Evolutionary conservation across 2,888 invertebrate species (phyloP).

Genomic region (Elmis aenea): DNA sequence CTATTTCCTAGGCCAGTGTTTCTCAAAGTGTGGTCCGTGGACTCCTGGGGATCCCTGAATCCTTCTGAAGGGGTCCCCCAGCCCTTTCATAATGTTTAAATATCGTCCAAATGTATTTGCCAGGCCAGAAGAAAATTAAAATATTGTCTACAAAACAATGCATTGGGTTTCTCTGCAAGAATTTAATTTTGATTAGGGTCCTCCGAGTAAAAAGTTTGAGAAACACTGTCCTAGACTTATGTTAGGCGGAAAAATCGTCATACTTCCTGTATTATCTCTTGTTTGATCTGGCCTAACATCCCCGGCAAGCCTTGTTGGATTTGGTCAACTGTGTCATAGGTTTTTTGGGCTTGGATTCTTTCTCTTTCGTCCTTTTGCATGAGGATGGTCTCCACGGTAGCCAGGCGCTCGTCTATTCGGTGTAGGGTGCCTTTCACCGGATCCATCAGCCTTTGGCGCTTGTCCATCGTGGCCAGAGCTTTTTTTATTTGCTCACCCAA

Average conservation of each 20-base stretch:
- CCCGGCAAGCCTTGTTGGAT: slow-evolving; percentile 48
- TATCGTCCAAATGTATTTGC: too few species aligned
- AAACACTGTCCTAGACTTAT: too few species aligned
- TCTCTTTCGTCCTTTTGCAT: slow-evolving; percentile 67
- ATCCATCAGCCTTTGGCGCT: slow-evolving; percentile 65
- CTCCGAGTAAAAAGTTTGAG: too few species aligned
- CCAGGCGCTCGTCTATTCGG: slow-evolving; percentile 68
- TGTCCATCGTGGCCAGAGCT: slow-evolving; percentile 64
- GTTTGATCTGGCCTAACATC: slow-evolving; percentile 47
- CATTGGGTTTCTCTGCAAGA: background rate
- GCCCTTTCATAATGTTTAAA: too few species aligned
- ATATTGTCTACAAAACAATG: background rate
- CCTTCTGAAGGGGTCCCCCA: too few species aligned
- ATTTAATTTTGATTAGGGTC: too few species aligned
- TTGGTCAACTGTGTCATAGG: slow-evolving; percentile 54
- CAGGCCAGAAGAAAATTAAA: background rate
- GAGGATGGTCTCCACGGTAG: slow-evolving; percentile 70
- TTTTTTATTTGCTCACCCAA: slow-evolving; percentile 76
- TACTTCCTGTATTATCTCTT: too few species aligned
- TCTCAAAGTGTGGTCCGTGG: too few species aligned
- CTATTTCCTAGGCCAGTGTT: too few species aligned
- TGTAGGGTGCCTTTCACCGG: slow-evolving; percentile 64
- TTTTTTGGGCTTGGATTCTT: slow-evolving; percentile 58
- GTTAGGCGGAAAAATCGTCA: too few species aligned
- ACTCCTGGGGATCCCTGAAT: too few species aligned